phyloP scores from a whole-genome alignment of 2,797 vertebrate genomes.

The Merluccius polli region DNA sequence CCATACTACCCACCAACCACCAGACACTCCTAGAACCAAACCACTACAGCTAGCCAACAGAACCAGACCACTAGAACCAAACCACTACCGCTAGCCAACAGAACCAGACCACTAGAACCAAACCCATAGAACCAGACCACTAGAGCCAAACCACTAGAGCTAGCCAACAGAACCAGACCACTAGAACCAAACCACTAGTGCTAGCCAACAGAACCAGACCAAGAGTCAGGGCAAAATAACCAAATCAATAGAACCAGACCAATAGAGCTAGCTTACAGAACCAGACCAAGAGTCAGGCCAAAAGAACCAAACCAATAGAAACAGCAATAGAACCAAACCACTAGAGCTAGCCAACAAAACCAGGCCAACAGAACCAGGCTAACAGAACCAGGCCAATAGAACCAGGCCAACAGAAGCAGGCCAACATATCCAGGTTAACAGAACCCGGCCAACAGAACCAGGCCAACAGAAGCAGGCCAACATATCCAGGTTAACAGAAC shows the following conservation, averaged over 20 bases:
- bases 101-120: no score
- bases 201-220: not conserved
- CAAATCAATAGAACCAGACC: no score
- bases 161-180: not conserved
- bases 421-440: no score
- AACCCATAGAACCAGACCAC: no score
- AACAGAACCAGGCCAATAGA: not conserved
- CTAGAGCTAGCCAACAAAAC: not conserved
- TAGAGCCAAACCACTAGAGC: not conserved
- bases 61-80: not conserved
- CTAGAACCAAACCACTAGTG: not conserved
- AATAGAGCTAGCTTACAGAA: no score
- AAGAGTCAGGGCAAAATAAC: no score
- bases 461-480: not conserved
- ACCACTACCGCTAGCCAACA: no score
- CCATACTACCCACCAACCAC: not conserved
- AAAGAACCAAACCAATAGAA: no score
- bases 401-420: not conserved
- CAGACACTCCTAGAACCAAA: not conserved
- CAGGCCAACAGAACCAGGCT: not conserved
- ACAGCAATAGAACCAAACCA: no score
- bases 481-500: not conserved
- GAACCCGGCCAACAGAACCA: no score
- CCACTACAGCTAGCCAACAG: not conserved
- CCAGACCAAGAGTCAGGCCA: no score